Conservation (phyloP, 2,888 invertebrate genomes). For the Dynastes maya region DNA sequence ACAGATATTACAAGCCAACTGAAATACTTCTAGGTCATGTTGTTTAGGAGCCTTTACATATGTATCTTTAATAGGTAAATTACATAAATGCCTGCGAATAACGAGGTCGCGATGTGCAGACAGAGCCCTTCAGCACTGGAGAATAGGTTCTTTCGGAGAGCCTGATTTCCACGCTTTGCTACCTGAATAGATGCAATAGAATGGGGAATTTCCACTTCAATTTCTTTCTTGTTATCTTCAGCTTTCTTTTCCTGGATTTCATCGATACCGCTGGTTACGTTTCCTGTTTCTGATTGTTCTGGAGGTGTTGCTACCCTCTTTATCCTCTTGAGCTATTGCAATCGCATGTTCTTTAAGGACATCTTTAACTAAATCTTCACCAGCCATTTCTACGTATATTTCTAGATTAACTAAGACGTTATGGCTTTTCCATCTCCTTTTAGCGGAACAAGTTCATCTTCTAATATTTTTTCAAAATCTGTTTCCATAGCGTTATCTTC, state of each 20-base stretch:
- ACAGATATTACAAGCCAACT: constrained; percentile 64
- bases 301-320: constrained; percentile 52
- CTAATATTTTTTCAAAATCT: constrained; percentile 92
- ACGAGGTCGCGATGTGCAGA: constrained; percentile 87
- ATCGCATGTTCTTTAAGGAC: constrained; percentile 68
- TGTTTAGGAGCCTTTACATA: constrained; percentile 68
- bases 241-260: constrained; percentile 52
- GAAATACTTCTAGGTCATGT: constrained; percentile 68
- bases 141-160: constrained; percentile 77
- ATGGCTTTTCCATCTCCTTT: constrained; percentile 87
- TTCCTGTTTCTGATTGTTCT: constrained; percentile 24
- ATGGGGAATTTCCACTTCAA: constrained; percentile 66
- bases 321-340: constrained; percentile 60
- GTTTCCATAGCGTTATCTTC: constrained; percentile 81
- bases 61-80: constrained; percentile 77
- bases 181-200: constrained; percentile 77
- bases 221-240: constrained; percentile 39
- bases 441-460: constrained; percentile 84
- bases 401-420: constrained; percentile 87
- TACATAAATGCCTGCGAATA: constrained; percentile 80
- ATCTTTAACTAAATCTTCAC: constrained; percentile 75
- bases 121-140: constrained; percentile 82
- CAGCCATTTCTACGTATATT: constrained; percentile 85
- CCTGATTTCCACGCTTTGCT: constrained; percentile 75
- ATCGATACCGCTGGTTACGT: constrained; percentile 51